A percentile compares a stretch with the other conserved stretches of the same genome.
These are phyloP conservation scores for Epinephelus awoara DNA, from an alignment of 2,797 vertebrate species.

Conservation along the genomic window DNA sequence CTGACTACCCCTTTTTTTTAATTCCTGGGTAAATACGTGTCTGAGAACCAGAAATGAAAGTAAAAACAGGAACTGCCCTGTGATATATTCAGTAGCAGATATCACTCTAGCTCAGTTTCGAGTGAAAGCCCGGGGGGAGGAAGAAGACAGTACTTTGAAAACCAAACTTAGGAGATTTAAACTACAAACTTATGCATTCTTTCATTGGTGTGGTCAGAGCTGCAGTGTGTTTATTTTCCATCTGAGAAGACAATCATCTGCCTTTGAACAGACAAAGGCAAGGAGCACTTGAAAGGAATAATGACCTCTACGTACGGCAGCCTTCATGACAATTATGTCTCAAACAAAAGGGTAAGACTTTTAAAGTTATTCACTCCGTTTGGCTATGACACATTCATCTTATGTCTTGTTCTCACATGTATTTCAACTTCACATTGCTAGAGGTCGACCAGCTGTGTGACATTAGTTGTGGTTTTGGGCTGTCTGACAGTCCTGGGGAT, in stretches of 20 bases:
- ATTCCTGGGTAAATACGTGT: too few relatives aligned
- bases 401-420: neutral
- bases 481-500: slow-evolving; percentile 72
- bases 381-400: too few relatives aligned
- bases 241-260: neutral
- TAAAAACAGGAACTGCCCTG: slow-evolving; percentile 75
- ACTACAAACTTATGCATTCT: neutral
- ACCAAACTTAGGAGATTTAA: neutral
- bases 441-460: slow-evolving; percentile 61
- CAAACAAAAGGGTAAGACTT: slow-evolving; percentile 75
- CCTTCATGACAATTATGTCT: slow-evolving; percentile 69
- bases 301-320: slow-evolving; percentile 69
- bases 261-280: slow-evolving; percentile 32
- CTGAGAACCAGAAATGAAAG: slow-evolving; percentile 77
- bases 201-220: neutral
- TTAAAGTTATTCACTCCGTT: neutral
- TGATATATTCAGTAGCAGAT: neutral
- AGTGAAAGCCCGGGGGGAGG: slow-evolving; percentile 12
- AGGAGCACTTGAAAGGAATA: slow-evolving; percentile 12
- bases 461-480: slow-evolving; percentile 56
- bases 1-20: neutral
- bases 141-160: neutral
- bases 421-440: slow-evolving; percentile 14
- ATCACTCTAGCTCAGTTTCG: slow-evolving; percentile 17
- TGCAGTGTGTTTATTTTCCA: neutral